Evolutionary conservation across 2,888 invertebrate species (phyloP).

Genomic region (Cosmopolites sordidus): DNA sequence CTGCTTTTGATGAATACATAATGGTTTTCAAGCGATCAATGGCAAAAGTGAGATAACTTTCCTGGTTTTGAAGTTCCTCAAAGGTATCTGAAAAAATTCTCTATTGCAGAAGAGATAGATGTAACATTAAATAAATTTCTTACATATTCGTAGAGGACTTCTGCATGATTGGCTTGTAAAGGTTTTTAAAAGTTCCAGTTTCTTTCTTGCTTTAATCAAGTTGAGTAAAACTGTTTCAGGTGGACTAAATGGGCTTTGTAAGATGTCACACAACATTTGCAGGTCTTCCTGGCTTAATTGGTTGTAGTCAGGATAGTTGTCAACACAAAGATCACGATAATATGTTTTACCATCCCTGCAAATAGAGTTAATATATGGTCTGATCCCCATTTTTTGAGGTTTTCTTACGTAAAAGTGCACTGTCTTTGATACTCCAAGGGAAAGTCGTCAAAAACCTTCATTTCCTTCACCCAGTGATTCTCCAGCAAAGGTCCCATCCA

Average conservation of each 20-base stretch:
- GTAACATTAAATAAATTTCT: too few species aligned
- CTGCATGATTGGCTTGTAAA: too few species aligned
- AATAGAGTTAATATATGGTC: slow-evolving; percentile 1
- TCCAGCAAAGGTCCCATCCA: slow-evolving; percentile 29
- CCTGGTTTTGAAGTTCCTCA: slow-evolving; percentile 27
- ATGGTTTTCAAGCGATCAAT: slow-evolving; percentile 28
- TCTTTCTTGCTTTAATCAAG: slow-evolving; percentile 26
- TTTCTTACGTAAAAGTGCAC: slow-evolving; percentile 27
- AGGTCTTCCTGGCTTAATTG: slow-evolving; percentile 26
- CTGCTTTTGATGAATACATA: slow-evolving; percentile 26
- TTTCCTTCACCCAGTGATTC: slow-evolving; percentile 25
- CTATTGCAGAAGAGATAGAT: too few species aligned
- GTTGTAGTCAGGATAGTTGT: slow-evolving; percentile 24
- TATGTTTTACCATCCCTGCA: slow-evolving; percentile 26
- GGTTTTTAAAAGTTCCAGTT: slow-evolving; percentile 24
- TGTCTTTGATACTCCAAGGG: slow-evolving; percentile 32
- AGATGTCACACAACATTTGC: slow-evolving; percentile 26
- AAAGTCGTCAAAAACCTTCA: slow-evolving; percentile 29
- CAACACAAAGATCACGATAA: slow-evolving; percentile 28
- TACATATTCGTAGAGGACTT: too few species aligned
- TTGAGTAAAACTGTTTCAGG: slow-evolving; percentile 30
- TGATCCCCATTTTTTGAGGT: neutral
- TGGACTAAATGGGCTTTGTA: slow-evolving; percentile 30
- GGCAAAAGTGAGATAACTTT: slow-evolving; percentile 29
- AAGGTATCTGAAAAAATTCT: slow-evolving; percentile 24